These are phyloP conservation scores for Boloria euphrosyne DNA, from an alignment of 2,888 invertebrate species.

Conservation along the genomic window DNA sequence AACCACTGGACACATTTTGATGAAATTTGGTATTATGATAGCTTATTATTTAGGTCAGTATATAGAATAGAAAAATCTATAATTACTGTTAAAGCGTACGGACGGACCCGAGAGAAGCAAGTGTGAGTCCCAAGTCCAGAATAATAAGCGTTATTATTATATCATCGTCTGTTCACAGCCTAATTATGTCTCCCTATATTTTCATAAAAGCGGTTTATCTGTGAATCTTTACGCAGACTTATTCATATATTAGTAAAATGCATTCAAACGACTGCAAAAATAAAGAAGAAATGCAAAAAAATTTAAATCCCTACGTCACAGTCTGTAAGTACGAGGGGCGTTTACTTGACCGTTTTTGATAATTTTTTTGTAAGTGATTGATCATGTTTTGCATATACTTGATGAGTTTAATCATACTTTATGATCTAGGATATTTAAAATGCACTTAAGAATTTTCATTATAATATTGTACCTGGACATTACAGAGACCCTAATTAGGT, in stretches of 20 bases:
- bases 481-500: too few relatives aligned
- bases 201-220: slow-evolving; percentile 23
- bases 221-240: slow-evolving; percentile 33
- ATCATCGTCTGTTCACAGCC: not conserved
- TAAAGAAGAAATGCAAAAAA: slow-evolving; percentile 9
- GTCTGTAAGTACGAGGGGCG: slow-evolving; percentile 21
- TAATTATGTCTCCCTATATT: slow-evolving; percentile 9
- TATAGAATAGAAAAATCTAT: too few relatives aligned
- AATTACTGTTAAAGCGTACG: too few relatives aligned
- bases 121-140: too few relatives aligned
- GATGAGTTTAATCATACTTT: slow-evolving; percentile 11
- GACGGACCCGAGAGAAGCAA: too few relatives aligned
- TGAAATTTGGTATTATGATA: too few relatives aligned
- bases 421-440: not conserved
- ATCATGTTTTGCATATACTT: slow-evolving; percentile 7
- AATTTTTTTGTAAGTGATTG: slow-evolving; percentile 4
- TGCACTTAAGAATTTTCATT: not conserved
- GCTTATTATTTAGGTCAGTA: too few relatives aligned
- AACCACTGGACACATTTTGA: too few relatives aligned
- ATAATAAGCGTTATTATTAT: too few relatives aligned
- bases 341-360: slow-evolving; percentile 6
- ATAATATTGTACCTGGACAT: too few relatives aligned
- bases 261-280: slow-evolving; percentile 25
- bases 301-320: slow-evolving; percentile 24
- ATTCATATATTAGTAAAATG: slow-evolving; percentile 32